Evolutionary conservation across 2,113 vertebrate genomes (phyloP).

Genomic region (Malurus elegans): DNA sequence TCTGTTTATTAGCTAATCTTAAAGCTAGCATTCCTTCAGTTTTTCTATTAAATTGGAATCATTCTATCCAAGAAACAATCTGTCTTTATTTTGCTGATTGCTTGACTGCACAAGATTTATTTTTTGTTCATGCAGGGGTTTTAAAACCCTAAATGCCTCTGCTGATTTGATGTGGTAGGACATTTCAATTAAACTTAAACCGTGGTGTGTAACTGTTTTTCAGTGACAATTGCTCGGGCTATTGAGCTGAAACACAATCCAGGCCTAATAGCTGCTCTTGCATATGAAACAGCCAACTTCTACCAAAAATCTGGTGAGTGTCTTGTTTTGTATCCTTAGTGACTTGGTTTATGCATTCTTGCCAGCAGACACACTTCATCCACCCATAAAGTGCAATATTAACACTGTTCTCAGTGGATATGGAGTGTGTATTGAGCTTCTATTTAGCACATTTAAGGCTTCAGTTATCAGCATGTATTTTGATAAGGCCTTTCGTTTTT

Average conservation of each 20-base stretch:
- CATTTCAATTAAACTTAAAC: background rate
- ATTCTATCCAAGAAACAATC: background rate
- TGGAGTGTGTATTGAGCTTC: background rate
- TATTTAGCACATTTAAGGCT: background rate
- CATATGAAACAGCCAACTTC: constrained; percentile 94
- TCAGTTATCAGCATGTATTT: background rate
- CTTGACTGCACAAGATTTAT: background rate
- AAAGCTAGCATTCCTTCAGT: background rate
- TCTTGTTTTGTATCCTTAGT: background rate
- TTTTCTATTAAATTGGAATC: background rate
- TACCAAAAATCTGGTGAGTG: constrained; percentile 93
- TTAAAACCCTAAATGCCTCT: background rate
- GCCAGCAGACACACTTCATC: background rate
- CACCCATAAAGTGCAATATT: background rate
- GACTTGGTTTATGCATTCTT: background rate
- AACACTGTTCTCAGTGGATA: background rate
- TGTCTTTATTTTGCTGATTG: background rate
- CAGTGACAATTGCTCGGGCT: constrained; percentile 96
- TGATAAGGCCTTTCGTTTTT: background rate
- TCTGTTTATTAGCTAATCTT: background rate
- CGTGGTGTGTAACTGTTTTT: background rate
- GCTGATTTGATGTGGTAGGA: background rate
- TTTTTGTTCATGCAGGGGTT: background rate
- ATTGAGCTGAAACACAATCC: constrained; percentile 96
- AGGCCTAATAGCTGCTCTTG: constrained; percentile 88